A percentile compares a stretch with the other conserved stretches of the same genome.
phyloP scores from a whole-genome alignment of 2,113 vertebrate genomes.

The Nothocercus nigrocapillus region DNA sequence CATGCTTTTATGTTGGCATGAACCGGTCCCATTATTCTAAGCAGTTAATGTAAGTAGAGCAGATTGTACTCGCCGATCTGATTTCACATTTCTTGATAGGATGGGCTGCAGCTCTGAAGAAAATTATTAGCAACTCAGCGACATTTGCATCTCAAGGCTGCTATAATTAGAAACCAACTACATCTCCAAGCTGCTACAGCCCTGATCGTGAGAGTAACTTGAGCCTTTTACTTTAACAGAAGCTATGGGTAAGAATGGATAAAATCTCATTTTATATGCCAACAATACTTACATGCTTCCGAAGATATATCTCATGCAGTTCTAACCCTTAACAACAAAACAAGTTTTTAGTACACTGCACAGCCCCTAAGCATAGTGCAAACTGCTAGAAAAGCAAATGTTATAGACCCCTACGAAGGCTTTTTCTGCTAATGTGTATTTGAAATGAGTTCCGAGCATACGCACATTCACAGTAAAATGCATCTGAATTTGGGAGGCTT shows the following conservation, averaged over 20 bases:
- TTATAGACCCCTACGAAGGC: background rate
- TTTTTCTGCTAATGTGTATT: background rate
- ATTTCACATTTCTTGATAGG: background rate
- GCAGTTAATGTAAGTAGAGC: background rate
- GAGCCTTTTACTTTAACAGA: background rate
- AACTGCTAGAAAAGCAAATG: background rate
- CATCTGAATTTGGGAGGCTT: background rate
- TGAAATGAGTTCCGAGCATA: background rate
- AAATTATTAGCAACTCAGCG: background rate
- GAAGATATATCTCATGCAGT: background rate
- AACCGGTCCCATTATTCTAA: background rate
- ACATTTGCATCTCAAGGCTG: background rate
- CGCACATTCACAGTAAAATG: background rate
- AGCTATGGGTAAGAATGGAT: background rate
- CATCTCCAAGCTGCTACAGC: background rate
- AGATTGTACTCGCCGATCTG: background rate
- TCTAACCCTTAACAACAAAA: background rate
- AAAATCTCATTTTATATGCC: background rate
- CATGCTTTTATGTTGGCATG: background rate
- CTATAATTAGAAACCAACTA: background rate
- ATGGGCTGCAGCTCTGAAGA: background rate
- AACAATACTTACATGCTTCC: background rate
- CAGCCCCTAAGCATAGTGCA: background rate
- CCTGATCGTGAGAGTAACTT: background rate
- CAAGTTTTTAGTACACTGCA: background rate